Evolutionary conservation across 2,888 invertebrate genomes (phyloP), one percentile per base, ranked within the genome.

Genomic region (Petrolisthes cinctipes): DNA sequence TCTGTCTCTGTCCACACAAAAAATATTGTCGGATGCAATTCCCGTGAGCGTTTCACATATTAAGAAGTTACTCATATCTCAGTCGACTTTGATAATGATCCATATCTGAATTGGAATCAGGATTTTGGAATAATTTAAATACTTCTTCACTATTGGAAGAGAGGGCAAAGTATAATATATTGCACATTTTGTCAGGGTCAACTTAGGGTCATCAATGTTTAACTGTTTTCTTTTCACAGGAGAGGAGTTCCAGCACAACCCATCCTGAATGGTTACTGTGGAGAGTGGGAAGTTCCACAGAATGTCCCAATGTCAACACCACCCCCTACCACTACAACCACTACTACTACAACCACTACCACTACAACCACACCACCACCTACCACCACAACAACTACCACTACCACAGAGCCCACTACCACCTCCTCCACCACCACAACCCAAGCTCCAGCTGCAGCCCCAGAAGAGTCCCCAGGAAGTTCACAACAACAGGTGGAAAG

Each of bases 251-350:
- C 85, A 54, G 88, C 88, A 5, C 88, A 88, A 20, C 88, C 88
- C 9, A 88, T 88, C 82, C 76, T 88, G n/a, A 88, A 88, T 56
- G 88, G 88, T 17, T 88, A 71, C 78, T 88, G 88, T 71, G 88
- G 88, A 37, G 83, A 85, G 2, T 88, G 88, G 88, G 88, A 88
- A 20, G 82, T 88, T 4, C 88, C 88, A 7, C 85, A 85, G 76
- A 82, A 76, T 54, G 78, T 85, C 1, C 53, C 66, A 11, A 85
- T 88, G 85, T 88, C 88, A 2, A 88, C 88, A 11, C 82, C 85
- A 51, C 84, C 84, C 2, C 84, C 88, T 23, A 80, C 82, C 61
- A 85, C 85, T 23, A 82, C 82, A 14, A 81, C 82, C 23, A 71
- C 85, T n/a, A 88, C 84, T 61, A 75, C 88, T 54, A 82, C 88